Evolutionary conservation across 2,888 invertebrate genomes (phyloP).

Genomic region (Xylota segnis): DNA sequence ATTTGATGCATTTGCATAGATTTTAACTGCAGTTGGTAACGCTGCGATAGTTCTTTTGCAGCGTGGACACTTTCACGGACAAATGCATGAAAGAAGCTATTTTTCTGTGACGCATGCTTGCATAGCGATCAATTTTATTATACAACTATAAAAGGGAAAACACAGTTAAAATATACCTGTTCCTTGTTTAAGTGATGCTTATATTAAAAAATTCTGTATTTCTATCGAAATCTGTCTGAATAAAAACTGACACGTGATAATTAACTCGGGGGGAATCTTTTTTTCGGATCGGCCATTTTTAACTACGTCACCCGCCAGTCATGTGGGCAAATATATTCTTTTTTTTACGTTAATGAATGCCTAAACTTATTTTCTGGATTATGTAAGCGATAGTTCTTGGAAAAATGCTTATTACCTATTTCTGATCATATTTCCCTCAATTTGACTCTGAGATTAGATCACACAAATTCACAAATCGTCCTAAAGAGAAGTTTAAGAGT

Average conservation of each 20-base stretch:
- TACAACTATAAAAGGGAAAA: slow-evolving; percentile 22
- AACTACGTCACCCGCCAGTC: slow-evolving; percentile 52
- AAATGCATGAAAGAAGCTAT: background rate
- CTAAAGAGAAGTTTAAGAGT: background rate
- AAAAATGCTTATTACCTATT: slow-evolving; percentile 5
- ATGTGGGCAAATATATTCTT: background rate
- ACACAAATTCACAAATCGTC: background rate
- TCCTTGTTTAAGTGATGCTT: background rate
- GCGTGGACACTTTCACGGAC: slow-evolving; percentile 21
- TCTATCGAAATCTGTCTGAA: background rate
- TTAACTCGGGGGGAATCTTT: slow-evolving; percentile 23
- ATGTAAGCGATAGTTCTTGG: slow-evolving; percentile 18
- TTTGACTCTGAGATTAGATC: slow-evolving; percentile 16
- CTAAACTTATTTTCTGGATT: background rate
- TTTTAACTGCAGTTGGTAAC: background rate
- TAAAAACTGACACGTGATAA: slow-evolving; percentile 58
- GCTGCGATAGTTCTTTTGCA: background rate
- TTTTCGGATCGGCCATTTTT: slow-evolving; percentile 58
- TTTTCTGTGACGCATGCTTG: slow-evolving; percentile 25
- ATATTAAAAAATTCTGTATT: background rate
- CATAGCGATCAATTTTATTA: slow-evolving; percentile 17
- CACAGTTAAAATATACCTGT: background rate
- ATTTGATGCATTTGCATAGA: background rate
- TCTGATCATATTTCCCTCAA: slow-evolving; percentile 7
- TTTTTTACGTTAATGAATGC: background rate